These are phyloP conservation scores for Stichopus horrens DNA, from an alignment of 53 echinoderm and acorn worm species.

Conservation along the genomic window DNA sequence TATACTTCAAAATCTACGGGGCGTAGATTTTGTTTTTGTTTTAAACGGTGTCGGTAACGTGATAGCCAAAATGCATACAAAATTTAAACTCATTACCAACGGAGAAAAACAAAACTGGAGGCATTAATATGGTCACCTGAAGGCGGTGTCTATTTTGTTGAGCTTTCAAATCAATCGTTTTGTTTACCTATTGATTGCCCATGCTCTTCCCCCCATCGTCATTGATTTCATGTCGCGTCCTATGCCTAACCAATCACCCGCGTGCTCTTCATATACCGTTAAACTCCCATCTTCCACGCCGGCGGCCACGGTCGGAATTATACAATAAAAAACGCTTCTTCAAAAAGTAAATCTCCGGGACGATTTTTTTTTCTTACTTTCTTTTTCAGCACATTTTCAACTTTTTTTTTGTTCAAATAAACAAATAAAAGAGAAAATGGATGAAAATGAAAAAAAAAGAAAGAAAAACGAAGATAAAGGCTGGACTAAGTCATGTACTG, in stretches of 20 bases:
- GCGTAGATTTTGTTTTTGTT: neutral
- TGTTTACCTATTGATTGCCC: slow-evolving; percentile 41
- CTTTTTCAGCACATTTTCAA: neutral
- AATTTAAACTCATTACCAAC: slow-evolving; percentile 42
- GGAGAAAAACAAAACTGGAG: slow-evolving; percentile 8
- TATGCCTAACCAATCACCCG: slow-evolving; percentile 24
- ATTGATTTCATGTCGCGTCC: slow-evolving; percentile 33
- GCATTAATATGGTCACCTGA: slow-evolving; percentile 35
- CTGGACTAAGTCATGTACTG: slow-evolving; percentile 9
- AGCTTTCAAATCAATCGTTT: slow-evolving; percentile 13
- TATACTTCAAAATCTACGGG: no score
- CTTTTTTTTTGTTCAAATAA: no score
- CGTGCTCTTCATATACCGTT: slow-evolving; percentile 42
- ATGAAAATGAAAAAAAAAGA: no score
- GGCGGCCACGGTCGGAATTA: slow-evolving; percentile 42
- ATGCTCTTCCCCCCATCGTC: slow-evolving; percentile 7
- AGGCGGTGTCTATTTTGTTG: slow-evolving; percentile 28
- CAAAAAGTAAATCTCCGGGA: slow-evolving; percentile 7
- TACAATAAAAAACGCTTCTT: slow-evolving; percentile 41
- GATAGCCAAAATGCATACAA: slow-evolving; percentile 40
- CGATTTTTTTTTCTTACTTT: slow-evolving; percentile 13
- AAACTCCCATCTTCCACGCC: slow-evolving; percentile 38
- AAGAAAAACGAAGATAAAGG: neutral
- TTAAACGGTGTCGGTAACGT: slow-evolving; percentile 30
- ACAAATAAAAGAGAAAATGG: no score